Evolutionary conservation across 2,888 invertebrate genomes (phyloP).

Genomic region (Archaeoteleia sp.): DNA sequence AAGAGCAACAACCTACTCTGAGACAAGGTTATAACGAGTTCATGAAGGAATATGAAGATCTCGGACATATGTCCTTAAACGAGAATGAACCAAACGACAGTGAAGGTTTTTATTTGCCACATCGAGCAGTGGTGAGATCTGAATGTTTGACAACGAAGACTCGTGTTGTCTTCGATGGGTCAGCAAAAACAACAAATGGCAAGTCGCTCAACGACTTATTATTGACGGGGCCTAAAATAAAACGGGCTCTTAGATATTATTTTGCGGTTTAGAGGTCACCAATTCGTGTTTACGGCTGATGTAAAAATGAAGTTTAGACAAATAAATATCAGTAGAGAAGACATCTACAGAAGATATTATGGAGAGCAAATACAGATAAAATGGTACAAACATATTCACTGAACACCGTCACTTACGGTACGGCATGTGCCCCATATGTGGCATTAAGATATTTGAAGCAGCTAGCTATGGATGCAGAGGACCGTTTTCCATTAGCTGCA

Average conservation of each 20-base stretch:
- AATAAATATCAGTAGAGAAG: too few relatives aligned
- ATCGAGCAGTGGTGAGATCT: not conserved
- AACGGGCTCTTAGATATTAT: slow-evolving; percentile 2
- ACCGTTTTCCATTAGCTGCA: not conserved
- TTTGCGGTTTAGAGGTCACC: not conserved
- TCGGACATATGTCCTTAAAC: not conserved
- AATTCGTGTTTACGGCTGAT: not conserved
- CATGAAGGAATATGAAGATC: not conserved
- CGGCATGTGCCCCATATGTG: slow-evolving; percentile 1
- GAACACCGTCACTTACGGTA: slow-evolving; percentile 6
- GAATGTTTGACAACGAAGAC: not conserved
- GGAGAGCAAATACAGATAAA: not conserved
- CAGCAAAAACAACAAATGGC: not conserved
- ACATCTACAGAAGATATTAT: slow-evolving; percentile 2
- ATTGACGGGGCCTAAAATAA: slow-evolving; percentile 4
- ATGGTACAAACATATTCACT: not conserved
- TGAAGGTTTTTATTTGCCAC: not conserved
- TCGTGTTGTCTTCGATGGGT: not conserved
- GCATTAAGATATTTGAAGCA: slow-evolving; percentile 6
- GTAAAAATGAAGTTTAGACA: slow-evolving; percentile 4
- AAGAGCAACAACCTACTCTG: not conserved
- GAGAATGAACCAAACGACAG: not conserved
- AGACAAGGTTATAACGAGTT: not conserved
- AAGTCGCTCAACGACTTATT: slow-evolving; percentile 3
- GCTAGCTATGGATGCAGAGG: slow-evolving; percentile 16